These are phyloP conservation scores for Lepidurus apus DNA, from an alignment of 1,140 invertebrate species.

Conservation along the genomic window DNA sequence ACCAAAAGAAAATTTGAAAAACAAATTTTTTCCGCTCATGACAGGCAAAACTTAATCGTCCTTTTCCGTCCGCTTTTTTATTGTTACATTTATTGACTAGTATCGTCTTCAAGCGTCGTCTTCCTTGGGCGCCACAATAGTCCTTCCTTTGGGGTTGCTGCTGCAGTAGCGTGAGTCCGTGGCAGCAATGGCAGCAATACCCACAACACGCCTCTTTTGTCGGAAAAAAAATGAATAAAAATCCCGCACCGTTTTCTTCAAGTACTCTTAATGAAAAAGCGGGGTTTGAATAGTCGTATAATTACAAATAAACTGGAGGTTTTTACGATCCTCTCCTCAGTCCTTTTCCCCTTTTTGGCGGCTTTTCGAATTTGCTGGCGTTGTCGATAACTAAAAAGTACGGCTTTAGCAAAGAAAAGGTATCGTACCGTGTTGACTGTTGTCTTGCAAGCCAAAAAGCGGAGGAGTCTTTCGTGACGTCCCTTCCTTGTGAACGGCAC, in stretches of 20 bases:
- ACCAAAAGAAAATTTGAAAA: background rate
- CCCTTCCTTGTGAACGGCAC: background rate
- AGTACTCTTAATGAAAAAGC: background rate
- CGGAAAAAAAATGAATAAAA: background rate
- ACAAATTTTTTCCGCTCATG: background rate
- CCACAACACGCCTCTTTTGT: background rate
- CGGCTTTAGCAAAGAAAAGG: background rate
- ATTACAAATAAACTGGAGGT: background rate
- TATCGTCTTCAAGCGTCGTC: conserved; percentile 17
- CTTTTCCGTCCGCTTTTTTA: conserved; percentile 1
- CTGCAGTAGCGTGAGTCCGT: background rate
- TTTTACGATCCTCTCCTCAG: too few relatives aligned
- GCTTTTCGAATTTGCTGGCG: too few relatives aligned
- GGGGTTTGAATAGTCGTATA: background rate
- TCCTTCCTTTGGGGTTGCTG: background rate
- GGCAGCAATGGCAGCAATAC: conserved; percentile 4
- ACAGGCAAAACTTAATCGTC: conserved; percentile 12
- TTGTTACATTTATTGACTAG: conserved; percentile 20
- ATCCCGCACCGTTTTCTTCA: background rate
- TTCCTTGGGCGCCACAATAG: background rate
- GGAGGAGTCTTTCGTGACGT: background rate
- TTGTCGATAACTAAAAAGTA: too few relatives aligned
- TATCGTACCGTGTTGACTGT: background rate
- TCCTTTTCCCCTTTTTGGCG: too few relatives aligned
- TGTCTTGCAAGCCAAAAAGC: conserved; percentile 7